phyloP scores from a whole-genome alignment of 2,797 vertebrate species.

The Pangasius sanitwongsei region DNA sequence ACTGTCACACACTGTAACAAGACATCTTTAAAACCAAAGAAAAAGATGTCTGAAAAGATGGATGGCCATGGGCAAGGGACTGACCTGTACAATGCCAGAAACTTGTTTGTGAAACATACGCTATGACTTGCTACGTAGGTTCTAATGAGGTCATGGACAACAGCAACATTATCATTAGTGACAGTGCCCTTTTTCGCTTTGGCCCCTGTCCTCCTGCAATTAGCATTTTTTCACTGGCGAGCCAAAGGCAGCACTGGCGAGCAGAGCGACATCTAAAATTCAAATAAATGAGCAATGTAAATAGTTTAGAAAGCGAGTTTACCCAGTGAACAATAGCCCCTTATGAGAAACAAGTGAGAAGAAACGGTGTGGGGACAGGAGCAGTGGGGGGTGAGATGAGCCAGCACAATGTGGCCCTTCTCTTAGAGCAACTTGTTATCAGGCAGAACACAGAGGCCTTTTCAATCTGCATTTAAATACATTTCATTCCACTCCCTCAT shows the following conservation, averaged over 20 bases:
- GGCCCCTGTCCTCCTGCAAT: conserved; percentile 80
- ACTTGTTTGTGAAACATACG: conserved; percentile 91
- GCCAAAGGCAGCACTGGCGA: conserved; percentile 75
- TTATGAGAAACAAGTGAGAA: conserved; percentile 90
- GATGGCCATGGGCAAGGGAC: conserved; percentile 72
- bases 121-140: conserved; percentile 82
- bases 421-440: conserved; percentile 99
- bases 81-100: conserved; percentile 81
- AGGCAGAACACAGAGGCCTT: conserved; percentile 88
- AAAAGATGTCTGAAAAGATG: conserved; percentile 71
- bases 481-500: conserved; percentile 98
- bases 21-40: conserved; percentile 74
- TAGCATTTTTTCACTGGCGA: conserved; percentile 84
- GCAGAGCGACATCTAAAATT: conserved; percentile 84
- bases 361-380: conserved; percentile 56
- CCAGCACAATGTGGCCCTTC: conserved; percentile 97
- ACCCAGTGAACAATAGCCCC: conserved; percentile 95
- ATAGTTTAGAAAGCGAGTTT: conserved; percentile 99
- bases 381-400: conserved; percentile 85
- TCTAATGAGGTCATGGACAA: conserved; percentile 93
- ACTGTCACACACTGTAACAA: conserved; percentile 73
- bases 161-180: conserved; percentile 93
- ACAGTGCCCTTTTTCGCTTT: conserved; percentile 74
- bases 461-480: conserved; percentile 99
- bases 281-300: conserved; percentile 99